Conservation (phyloP, 1,140 invertebrate genomes). For the Cylas formicarius region DNA sequence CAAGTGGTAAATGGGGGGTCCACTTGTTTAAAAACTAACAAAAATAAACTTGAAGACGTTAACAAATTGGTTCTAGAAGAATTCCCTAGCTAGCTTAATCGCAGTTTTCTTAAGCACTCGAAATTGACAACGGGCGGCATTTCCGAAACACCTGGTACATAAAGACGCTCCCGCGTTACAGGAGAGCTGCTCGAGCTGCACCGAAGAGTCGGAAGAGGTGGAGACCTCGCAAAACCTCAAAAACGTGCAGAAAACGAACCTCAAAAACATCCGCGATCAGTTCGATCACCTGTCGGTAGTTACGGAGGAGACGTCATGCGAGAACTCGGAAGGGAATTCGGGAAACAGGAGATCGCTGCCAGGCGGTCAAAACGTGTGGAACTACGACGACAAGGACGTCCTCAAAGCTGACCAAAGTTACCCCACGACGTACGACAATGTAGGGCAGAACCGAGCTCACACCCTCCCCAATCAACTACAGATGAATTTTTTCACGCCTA, state of each 20-base stretch:
- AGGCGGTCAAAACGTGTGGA: conserved; percentile 34
- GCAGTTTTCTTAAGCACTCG: neutral
- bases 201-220: conserved; percentile 45
- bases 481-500: conserved; percentile 46
- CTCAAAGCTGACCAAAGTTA: conserved; percentile 39
- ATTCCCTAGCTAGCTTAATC: neutral
- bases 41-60: too few relatives aligned
- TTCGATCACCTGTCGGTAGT: conserved; percentile 70
- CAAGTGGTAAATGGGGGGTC: too few relatives aligned
- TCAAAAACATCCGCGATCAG: conserved; percentile 47
- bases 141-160: neutral
- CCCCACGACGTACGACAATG: conserved; percentile 20
- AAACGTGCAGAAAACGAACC: conserved; percentile 40
- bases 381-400: conserved; percentile 30
- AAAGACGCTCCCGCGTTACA: too few relatives aligned
- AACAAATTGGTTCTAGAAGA: too few relatives aligned
- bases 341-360: conserved; percentile 15
- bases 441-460: conserved; percentile 13
- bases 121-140: neutral
- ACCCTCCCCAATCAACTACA: conserved; percentile 25
- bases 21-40: too few relatives aligned
- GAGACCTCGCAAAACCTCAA: conserved; percentile 39
- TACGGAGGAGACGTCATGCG: conserved; percentile 57
- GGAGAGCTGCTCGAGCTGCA: conserved; percentile 34
- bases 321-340: conserved; percentile 46